Base-by-base conservation (phyloP, 2,113 vertebrate species). In the Grantiella picta region DNA sequence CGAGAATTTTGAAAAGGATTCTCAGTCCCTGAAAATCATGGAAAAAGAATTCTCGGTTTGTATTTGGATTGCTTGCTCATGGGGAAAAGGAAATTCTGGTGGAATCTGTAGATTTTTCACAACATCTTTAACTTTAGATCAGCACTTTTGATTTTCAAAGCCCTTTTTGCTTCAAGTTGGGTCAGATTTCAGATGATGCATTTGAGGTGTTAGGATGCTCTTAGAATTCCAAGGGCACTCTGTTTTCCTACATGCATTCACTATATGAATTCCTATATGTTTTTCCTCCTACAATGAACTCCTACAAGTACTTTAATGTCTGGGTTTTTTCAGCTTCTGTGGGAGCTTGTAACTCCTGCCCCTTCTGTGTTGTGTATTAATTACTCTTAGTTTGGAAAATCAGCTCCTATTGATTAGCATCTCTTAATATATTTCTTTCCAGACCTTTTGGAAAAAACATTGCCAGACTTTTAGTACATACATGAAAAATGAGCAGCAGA, bases 21-120 rank as follows among this genome's bases (percentile, higher is more conserved):
- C 98, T 72, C 96, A 97, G 53, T 84, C 97, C 50, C 97, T 99
- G 85, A 98, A 97, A 96, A 98, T 88, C 94, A 98, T 99, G 97
- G 99, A 99, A 80, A 98, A 98, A 93, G 99, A 99, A 86, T 97
- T 99, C 92, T 97, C 38, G 92, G 99, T 99, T 98, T 87, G 98
- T 97, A 50, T 79, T 96, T 73, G 7, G 42, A 45, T 50, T 70
- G 56, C 69, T 94, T 84, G 59, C 28, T 52, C 8, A 2, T 27
- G 35, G 45, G 64, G 56, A 8, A 59, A 66, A 66, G 6, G 1
- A 1, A 50, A 53, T 64, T 88, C 11, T 49, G 42, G 7, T 5
- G 22, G 16, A 61, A 54, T 61, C 42, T 13, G 3, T 27, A 73
- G 25, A 8, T 70, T 31, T n/a, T 50, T 69, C 15, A 15, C 22